These are phyloP conservation scores for Catamblyrhynchus diadema DNA, from an alignment of 2,797 vertebrate genomes.

Conservation along the genomic window DNA sequence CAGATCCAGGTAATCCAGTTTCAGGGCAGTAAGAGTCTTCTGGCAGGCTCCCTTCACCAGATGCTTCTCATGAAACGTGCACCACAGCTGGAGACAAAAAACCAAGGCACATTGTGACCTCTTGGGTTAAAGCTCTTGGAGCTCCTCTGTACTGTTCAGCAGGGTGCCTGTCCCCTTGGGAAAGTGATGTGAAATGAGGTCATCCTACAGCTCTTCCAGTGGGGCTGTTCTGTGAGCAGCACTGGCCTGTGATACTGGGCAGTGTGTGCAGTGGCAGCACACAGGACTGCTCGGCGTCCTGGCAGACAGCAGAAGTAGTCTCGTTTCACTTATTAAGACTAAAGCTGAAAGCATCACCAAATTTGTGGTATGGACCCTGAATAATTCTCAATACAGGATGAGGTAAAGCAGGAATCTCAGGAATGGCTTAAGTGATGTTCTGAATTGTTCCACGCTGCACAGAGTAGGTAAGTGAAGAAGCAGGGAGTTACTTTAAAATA, in stretches of 20 bases:
- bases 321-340: not conserved
- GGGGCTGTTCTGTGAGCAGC: not conserved
- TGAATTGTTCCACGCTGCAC: not conserved
- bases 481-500: fast-evolving
- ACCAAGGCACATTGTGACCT: not conserved
- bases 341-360: not conserved
- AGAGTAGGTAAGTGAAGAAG: not conserved
- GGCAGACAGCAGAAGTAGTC: not conserved
- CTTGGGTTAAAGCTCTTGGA: not conserved
- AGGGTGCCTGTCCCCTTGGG: not conserved
- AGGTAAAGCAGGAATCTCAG: not conserved
- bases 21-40: slow-evolving; percentile 81
- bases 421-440: not conserved
- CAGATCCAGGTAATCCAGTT: slow-evolving; percentile 88
- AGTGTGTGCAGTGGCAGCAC: fast-evolving
- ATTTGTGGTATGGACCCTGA: not conserved
- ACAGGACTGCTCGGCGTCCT: fast-evolving
- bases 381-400: fast-evolving
- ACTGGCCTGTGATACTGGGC: fast-evolving
- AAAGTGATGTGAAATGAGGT: not conserved
- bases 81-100: slow-evolving; percentile 83
- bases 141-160: not conserved
- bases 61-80: slow-evolving; percentile 82
- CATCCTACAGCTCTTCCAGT: not conserved
- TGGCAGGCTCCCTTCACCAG: slow-evolving; percentile 83